Evolutionary conservation across 2,797 vertebrate genomes (phyloP), one percentile per base, ranked within the genome.

Genomic region (Masticophis lateralis): DNA sequence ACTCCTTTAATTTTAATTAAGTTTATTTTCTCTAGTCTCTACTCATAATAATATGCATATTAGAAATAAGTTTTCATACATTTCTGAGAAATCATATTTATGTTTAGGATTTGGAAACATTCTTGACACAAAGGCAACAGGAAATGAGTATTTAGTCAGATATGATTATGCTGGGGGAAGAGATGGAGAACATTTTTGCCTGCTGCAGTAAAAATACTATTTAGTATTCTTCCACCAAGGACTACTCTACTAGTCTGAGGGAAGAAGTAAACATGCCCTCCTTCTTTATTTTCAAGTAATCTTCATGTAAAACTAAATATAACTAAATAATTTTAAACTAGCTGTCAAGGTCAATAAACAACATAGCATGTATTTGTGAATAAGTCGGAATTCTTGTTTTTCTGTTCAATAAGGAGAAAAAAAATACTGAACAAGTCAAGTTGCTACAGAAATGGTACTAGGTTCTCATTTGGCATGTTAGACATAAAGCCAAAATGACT

Each of bases 401-500:
- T 51, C 43, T 37, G 95, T 96, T 96, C 37, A 94, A 59, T 93
- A 92, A 87, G 92, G 37, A 0, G 94, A 66, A 79, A 8, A 9
- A 91, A 94, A 93, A 18, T 8, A 14, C 32, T 4, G 7, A 51
- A 18, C 74, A 22, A 90, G 22, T 90, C 51, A 94, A 91, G 92
- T 56, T 53, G 93, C 89, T 94, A 89, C 63, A 95, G 53, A 96
- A 97, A 91, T 92, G 32, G 63, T 3, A 90, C 90, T 27, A 92
- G 43, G 69, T 91, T 60, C 95, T 95, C 93, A 11, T 93, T 87
- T 91, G 87, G 20, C 96, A 86, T 95, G 93, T 94, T 91, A 88
- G 53, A 92, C 74, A 91, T 8, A 92, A 93, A 94, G 91, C 25
- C 87, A 92, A 74, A 95, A 95, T 53, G 60, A 93, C 94, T 90